Base-by-base conservation (phyloP, 2,888 invertebrate species). In the Callosobruchus maculatus region DNA sequence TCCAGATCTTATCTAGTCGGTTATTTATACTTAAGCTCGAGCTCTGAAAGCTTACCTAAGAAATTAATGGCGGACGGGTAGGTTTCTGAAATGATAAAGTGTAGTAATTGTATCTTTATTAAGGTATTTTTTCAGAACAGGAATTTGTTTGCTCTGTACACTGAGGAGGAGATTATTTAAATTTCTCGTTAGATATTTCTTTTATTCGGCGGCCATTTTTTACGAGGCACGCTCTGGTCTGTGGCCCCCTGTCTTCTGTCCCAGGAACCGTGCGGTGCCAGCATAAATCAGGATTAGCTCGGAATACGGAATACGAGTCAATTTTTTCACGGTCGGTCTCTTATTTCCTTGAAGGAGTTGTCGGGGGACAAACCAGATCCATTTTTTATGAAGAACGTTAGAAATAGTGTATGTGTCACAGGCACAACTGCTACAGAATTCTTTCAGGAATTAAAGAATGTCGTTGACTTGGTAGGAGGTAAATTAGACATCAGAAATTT, bases 41-140 rank as follows among this genome's bases (percentile, higher is more conserved):
- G 84, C 81, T 84, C 83, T 81, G 83, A 84, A 84, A 85, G 83
- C 85, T 84, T 81, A 82, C 82, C 82, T 80, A 81, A 80, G 81
- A 83, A 84, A 85, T 85, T 85, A 86, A 86, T 86, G 86, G 82
- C 80, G 78, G 81, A 82, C 82, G 81, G 82, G 82, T 81, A 79
- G 80, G 83, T 84, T 84, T 83, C 79, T 82, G 84, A 84, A 84
- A 85, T 85, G 85, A 85, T 84, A 84, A 83, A 85, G 81, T 82
- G 82, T 77, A 79, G 83, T 84, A 84, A 84, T 84, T 83, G 84
- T 83, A 84, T 84, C 84, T 84, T 84, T 84, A 84, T 84, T 84
- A 84, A 84, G 83, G 83, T 79, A 80, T 81, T 82, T 82, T 80
- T 82, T 80, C 69, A 71, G 76, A 75, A 77, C 78, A 77, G 77